Evolutionary conservation across 2,888 invertebrate species (phyloP), one percentile per base, ranked within the genome.

Genomic region (Piscicola geometra): DNA sequence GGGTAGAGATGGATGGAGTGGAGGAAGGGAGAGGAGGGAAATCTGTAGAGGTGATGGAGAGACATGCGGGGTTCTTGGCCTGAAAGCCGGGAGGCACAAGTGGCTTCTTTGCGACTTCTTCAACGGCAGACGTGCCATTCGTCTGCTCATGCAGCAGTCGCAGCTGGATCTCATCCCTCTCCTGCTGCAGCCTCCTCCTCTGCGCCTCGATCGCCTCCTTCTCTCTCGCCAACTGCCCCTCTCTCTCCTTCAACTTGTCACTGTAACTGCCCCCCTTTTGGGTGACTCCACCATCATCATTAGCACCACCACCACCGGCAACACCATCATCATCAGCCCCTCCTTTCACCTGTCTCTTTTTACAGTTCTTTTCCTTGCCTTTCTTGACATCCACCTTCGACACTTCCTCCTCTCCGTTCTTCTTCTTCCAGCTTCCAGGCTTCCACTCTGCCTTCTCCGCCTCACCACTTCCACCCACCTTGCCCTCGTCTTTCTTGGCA

Each of bases 31-130:
- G n/a, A 25, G n/a, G 21, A 56, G 5, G 21, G 5, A 5, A 5
- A 56, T 15, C 12, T 25, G 60, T 5, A 15, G 60, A 56, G n/a
- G n/a, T 15, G 21, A 5, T 56, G 9, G 60, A 56, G n/a, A 15
- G 3, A 9, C 60, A 9, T 47, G 50, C 15, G 21, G 60, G 60
- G 25, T 5, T 9, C 25, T 56, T 56, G 5, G 60, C 60, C 25
- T 56, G 60, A 56, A 56, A 56, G 25, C 60, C 60, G 9, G 60
- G 60, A 56, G 60, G 60, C 60, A 56, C 60, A 3, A 25, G 3
- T 56, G 60, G 5, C 3, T 9, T 41, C 15, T 41, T 5, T 9
- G 41, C 5, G 41, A n/a, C n/a, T n/a, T n/a, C n/a, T n/a, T n/a
- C n/a, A n/a, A n/a, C 50, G 50, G 21, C 12, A 47, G 50, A 9